These are phyloP conservation scores for Liposcelis brunnea DNA, from an alignment of 2,888 invertebrate species.

Conservation along the genomic window DNA sequence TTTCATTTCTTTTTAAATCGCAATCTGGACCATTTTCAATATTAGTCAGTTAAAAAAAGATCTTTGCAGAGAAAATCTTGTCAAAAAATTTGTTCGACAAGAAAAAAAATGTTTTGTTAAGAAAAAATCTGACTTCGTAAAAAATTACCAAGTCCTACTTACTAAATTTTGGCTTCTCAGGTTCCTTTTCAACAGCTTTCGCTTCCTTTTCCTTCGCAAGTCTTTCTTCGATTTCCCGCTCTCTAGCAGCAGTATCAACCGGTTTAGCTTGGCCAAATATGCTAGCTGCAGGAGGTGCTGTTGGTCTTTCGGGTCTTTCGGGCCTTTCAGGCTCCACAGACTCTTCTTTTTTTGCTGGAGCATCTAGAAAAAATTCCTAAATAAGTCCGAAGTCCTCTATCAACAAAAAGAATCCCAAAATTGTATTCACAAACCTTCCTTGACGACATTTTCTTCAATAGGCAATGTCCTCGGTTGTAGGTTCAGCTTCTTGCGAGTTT, in stretches of 20 bases:
- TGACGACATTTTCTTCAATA: constrained; percentile 28
- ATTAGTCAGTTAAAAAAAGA: too few species aligned
- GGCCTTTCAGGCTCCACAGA: constrained; percentile 14
- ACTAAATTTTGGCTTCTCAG: constrained; percentile 15
- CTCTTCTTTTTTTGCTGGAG: constrained; percentile 20
- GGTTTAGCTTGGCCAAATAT: constrained; percentile 93
- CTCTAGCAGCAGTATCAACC: constrained; percentile 80
- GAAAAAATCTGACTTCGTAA: too few species aligned
- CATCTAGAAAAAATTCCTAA: constrained; percentile 15
- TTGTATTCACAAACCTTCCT: too few species aligned
- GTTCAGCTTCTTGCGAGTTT: constrained; percentile 60
- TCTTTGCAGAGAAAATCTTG: too few species aligned
- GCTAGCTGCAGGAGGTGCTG: constrained; percentile 37
- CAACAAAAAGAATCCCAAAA: too few species aligned
- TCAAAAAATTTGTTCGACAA: too few species aligned
- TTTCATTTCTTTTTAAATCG: too few species aligned
- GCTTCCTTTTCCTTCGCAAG: constrained; percentile 33
- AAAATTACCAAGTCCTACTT: too few species aligned
- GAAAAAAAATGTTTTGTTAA: too few species aligned
- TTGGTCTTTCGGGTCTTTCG: constrained; percentile 13
- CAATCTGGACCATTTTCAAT: too few species aligned
- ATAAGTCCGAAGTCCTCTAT: too few species aligned
- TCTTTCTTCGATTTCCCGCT: constrained; percentile 81
- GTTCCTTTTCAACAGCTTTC: not conserved
- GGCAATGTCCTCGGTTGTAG: constrained; percentile 68